Evolutionary conservation across 2,113 vertebrate genomes (phyloP).

Genomic region (Sporophila hypoxantha): DNA sequence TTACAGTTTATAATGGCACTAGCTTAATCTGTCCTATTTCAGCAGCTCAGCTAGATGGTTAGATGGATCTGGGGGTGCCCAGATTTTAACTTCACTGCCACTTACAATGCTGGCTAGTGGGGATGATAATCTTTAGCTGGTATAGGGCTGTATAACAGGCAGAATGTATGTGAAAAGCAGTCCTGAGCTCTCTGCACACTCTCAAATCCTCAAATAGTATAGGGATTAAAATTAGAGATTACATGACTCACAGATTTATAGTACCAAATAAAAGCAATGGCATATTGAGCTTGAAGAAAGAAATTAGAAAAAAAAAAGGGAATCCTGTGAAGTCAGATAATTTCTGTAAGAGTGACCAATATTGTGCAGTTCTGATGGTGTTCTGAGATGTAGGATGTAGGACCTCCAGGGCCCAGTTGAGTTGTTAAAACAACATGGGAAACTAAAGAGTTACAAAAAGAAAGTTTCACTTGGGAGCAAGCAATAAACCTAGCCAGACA

Average conservation of each 20-base stretch:
- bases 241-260: neutral
- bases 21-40: neutral
- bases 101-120: neutral
- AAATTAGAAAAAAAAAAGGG: fast-evolving
- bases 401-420: neutral
- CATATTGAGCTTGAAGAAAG: neutral
- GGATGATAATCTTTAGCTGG: neutral
- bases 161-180: neutral
- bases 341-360: neutral
- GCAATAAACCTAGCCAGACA: conserved; percentile 29
- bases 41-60: neutral
- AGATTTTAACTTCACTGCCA: neutral
- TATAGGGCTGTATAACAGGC: neutral
- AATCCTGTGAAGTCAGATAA: neutral
- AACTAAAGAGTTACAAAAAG: conserved; percentile 24
- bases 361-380: neutral
- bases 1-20: neutral
- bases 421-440: conserved; percentile 7
- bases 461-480: conserved; percentile 28
- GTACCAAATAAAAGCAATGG: neutral
- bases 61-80: neutral
- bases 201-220: neutral
- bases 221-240: neutral
- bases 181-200: neutral
- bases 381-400: neutral